Percentiles rank a stretch among this genome's conserved stretches.
Evolutionary conservation across 2,888 invertebrate genomes (phyloP).

Genomic region (Colostygia pectinataria): DNA sequence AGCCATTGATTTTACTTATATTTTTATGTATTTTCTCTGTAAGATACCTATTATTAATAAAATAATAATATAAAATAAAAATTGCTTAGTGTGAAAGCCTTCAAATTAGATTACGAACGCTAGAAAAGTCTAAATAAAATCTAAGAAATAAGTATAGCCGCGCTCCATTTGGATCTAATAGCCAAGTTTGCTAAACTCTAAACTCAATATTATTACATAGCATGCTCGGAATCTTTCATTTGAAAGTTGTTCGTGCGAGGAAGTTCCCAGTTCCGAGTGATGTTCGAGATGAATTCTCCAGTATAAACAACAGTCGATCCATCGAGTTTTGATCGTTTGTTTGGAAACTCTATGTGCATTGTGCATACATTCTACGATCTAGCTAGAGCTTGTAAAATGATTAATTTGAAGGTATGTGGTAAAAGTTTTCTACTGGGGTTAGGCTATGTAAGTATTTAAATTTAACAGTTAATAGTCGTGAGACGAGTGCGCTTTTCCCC

Average conservation of each 20-base stretch:
- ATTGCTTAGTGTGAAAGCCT: too few relatives aligned
- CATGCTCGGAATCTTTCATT: slow-evolving; percentile 63
- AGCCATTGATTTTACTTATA: too few relatives aligned
- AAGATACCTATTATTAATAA: too few relatives aligned
- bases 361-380: slow-evolving; percentile 3
- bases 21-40: too few relatives aligned
- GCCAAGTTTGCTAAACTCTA: slow-evolving; percentile 29
- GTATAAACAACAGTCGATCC: slow-evolving; percentile 51
- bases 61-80: too few relatives aligned
- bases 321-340: slow-evolving; percentile 31
- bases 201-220: slow-evolving; percentile 50
- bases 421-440: too few relatives aligned
- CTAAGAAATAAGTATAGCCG: neutral
- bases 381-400: slow-evolving; percentile 1
- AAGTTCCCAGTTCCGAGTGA: slow-evolving; percentile 28
- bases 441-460: too few relatives aligned
- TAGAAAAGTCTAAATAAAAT: too few relatives aligned
- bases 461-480: too few relatives aligned
- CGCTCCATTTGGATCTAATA: slow-evolving; percentile 18
- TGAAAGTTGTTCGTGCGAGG: slow-evolving; percentile 57
- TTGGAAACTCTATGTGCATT: slow-evolving; percentile 19
- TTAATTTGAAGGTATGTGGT: neutral
- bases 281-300: slow-evolving; percentile 30
- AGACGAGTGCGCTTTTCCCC: too few relatives aligned
- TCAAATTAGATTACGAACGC: too few relatives aligned